Conservation (phyloP, 1,140 invertebrate species). For the Dendroctonus ponderosae region DNA sequence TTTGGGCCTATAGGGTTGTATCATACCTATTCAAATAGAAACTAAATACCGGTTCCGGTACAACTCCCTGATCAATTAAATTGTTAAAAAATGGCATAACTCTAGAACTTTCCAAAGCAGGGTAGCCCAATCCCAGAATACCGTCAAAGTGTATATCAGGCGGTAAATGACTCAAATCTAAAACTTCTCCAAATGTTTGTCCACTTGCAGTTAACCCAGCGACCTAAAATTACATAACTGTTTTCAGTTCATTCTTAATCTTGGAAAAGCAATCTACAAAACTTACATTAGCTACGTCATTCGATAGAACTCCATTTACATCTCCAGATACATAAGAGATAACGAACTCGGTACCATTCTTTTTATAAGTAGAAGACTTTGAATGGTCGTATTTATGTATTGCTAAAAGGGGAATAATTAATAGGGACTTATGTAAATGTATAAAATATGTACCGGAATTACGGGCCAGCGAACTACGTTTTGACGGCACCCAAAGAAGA, state of each 20-base stretch:
- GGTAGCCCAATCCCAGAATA: conserved; percentile 90
- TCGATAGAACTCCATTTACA: conserved; percentile 91
- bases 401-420: no score
- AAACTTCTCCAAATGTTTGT: conserved; percentile 96
- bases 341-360: conserved; percentile 88
- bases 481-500: no score
- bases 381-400: conserved; percentile 85
- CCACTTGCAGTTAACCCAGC: conserved; percentile 52
- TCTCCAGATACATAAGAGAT: conserved; percentile 96
- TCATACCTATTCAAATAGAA: conserved; percentile 74
- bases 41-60: conserved; percentile 84
- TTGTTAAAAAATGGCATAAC: conserved; percentile 94
- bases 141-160: conserved; percentile 98
- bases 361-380: conserved; percentile 78
- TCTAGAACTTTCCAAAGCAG: conserved; percentile 84
- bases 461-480: no score
- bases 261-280: no score
- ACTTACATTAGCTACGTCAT: conserved; percentile 79
- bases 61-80: conserved; percentile 84
- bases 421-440: no score
- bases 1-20: background rate
- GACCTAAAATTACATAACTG: background rate
- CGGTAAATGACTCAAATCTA: conserved; percentile 84
- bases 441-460: no score
- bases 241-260: no score